Evolutionary conservation across 2,113 vertebrate genomes (phyloP).

Genomic region (Albula glossodonta): DNA sequence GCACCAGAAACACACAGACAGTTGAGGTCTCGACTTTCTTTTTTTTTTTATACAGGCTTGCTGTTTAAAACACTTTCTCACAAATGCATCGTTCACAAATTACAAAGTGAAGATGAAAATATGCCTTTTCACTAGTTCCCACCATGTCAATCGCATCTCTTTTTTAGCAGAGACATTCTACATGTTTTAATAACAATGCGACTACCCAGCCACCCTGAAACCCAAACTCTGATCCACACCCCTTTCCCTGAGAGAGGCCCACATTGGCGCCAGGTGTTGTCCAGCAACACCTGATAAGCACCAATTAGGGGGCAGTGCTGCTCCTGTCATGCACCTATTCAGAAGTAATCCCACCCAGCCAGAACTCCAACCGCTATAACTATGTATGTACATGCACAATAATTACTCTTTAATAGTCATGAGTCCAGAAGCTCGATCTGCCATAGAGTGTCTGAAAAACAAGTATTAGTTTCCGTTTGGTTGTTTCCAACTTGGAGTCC

Average conservation of each 20-base stretch:
- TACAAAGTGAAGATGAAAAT: neutral
- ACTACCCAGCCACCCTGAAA: neutral
- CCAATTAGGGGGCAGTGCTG: constrained; percentile 60
- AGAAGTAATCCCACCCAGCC: neutral
- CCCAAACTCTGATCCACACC: neutral
- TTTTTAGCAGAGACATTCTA: neutral
- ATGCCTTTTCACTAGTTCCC: too few relatives aligned
- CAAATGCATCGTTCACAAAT: neutral
- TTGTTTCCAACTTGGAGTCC: too few relatives aligned
- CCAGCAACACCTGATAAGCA: constrained; percentile 69
- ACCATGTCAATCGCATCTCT: too few relatives aligned
- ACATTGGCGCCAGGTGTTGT: constrained; percentile 52
- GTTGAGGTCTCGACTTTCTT: too few relatives aligned
- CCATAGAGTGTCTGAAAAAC: too few relatives aligned
- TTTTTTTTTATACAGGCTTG: neutral
- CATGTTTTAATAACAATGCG: neutral
- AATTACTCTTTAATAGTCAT: too few relatives aligned
- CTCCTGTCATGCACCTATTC: neutral
- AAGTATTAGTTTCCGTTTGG: too few relatives aligned
- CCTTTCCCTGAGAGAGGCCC: neutral
- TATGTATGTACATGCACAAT: too few relatives aligned
- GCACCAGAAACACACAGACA: neutral
- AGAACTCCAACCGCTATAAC: neutral
- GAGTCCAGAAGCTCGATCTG: too few relatives aligned
- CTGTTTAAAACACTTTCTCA: neutral